Evolutionary conservation across 2,888 invertebrate genomes (phyloP).

Genomic region (Drosophila leonis): DNA sequence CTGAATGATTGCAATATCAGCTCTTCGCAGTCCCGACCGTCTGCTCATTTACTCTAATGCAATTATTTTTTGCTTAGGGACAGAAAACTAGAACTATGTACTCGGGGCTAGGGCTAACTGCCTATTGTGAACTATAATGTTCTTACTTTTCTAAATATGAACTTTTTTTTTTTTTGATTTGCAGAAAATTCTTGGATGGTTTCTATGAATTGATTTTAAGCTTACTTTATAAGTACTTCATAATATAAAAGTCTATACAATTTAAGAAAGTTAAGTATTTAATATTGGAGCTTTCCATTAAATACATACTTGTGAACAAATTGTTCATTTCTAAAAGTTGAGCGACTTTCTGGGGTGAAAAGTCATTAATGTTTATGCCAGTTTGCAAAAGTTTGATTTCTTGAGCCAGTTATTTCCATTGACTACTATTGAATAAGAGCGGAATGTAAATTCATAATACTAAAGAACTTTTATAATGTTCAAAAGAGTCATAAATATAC

Average conservation of each 20-base stretch:
- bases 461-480: constrained; percentile 55
- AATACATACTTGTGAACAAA: constrained; percentile 3
- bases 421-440: constrained; percentile 34
- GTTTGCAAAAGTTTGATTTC: constrained; percentile 51
- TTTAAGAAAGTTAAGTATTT: not conserved
- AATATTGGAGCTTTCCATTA: constrained; percentile 1
- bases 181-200: no score
- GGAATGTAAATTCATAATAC: constrained; percentile 54
- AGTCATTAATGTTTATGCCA: constrained; percentile 59
- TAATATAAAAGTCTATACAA: not conserved
- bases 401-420: constrained; percentile 36
- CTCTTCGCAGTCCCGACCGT: no score
- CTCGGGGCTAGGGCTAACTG: no score
- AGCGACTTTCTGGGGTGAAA: constrained; percentile 26
- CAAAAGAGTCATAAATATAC: constrained; percentile 53
- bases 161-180: no score
- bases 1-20: no score
- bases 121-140: no score
- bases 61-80: no score
- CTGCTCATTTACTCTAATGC: no score
- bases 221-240: not conserved
- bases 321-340: constrained; percentile 11
- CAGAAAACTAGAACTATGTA: no score
- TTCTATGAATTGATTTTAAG: no score
- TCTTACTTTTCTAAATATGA: no score